Base-by-base conservation (phyloP, 1,140 invertebrate species). In the Mamestra configurata region DNA sequence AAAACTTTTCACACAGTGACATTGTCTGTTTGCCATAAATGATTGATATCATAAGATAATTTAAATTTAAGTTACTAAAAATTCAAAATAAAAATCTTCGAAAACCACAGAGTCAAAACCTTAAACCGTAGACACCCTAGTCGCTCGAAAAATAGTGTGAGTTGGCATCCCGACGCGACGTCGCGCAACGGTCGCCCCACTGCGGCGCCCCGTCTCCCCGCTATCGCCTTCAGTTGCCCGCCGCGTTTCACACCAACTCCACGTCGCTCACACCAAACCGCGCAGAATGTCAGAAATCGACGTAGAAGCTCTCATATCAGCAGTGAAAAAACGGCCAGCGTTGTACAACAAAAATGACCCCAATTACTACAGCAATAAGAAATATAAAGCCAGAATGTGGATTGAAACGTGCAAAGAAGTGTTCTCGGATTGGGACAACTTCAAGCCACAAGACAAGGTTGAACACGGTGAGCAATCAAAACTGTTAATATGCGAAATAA, bases 311-410 rank as follows among this genome's bases (percentile, higher is more conserved):
- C 53, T 89, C 15, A 87, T 89, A 24, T 51, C 79, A 11, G 79
- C 86, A 3, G 72, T 87, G 8, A 85, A 83, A 79, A 71, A 27
- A 18, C 79, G 82, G 0, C 83, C 84, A 0, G 79, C 79, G 0
- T 43, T 89, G 22, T 89, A 89, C 73, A 84, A 84, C 20, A 85
- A 82, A 53, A 80, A 79, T 10, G 79, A 85, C 15, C 55, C 76
- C 5, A 79, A 73, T 68, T 87, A 88, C 76, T 81, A 82, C 61
- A 78, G 61, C 57, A 82, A 84, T 31, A 82, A 82, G 66, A 85
- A 85, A 55, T 64, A 82, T 37, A 89, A 84, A 64, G 40, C 80
- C n/a, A 81, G 68, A 53, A n/a, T 86, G 57, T 89, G 87, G 87
- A 77, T 64, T 4, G 84, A 85, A 18, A 79, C 84, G 8, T 85